Evolutionary conservation across 2,888 invertebrate species (phyloP).

Genomic region (Sinohyriopsis cumingii): DNA sequence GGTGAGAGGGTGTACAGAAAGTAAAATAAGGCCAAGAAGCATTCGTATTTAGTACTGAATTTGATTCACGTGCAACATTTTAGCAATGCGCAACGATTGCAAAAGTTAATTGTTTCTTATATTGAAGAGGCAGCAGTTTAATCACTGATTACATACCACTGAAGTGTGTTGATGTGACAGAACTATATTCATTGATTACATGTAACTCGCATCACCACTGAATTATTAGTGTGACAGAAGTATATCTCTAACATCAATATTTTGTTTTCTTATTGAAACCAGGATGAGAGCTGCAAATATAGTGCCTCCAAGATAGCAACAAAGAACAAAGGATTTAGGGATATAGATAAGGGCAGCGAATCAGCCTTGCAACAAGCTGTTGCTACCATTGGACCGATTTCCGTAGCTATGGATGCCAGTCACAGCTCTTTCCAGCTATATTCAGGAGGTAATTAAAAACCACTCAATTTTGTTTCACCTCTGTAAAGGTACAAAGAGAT

Average conservation of each 20-base stretch:
- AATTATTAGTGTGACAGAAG: not conserved
- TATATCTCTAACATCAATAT: not conserved
- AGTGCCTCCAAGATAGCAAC: slow-evolving; percentile 43
- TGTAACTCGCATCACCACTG: no score
- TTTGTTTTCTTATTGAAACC: slow-evolving; percentile 3
- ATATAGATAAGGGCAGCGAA: slow-evolving; percentile 51
- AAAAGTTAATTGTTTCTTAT: no score
- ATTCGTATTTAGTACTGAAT: no score
- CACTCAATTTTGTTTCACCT: not conserved
- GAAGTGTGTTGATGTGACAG: no score
- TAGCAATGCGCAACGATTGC: no score
- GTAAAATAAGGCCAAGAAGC: no score
- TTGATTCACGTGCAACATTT: no score
- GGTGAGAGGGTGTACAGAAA: no score
- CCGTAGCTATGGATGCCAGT: slow-evolving; percentile 91
- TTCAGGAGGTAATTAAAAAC: slow-evolving; percentile 39
- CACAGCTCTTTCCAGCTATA: slow-evolving; percentile 74
- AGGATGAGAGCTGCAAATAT: slow-evolving; percentile 48
- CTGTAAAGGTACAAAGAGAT: not conserved
- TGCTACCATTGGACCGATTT: slow-evolving; percentile 77
- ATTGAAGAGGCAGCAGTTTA: no score
- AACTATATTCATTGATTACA: no score
- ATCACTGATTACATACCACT: no score
- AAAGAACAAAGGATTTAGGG: slow-evolving; percentile 49
- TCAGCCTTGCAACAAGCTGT: slow-evolving; percentile 48